Base-by-base conservation (phyloP, 2,888 invertebrate species). In the Yponomeuta cagnagella region DNA sequence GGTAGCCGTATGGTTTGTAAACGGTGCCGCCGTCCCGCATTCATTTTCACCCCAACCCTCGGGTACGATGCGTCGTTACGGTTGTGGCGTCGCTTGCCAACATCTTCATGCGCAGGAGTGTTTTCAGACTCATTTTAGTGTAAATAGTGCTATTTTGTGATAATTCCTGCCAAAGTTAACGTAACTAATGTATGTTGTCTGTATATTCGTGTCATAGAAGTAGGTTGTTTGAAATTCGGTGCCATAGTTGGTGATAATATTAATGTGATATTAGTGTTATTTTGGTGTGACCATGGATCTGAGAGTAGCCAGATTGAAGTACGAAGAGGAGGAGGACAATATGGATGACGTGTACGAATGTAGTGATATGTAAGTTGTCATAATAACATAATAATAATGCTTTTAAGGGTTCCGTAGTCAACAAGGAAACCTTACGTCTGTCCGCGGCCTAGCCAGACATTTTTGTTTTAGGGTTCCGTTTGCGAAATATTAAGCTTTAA, bases 261-360 rank as follows among this genome's bases (percentile, higher is more conserved):
- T 58, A 58, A 12, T 58, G 52, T 48, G 63, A 58, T 58, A 58
- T 58, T 58, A 58, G 52, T 58, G 52, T 58, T 5, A 73, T 70
- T 76, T 74, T 73, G 73, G 72, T 74, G 75, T 75, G 74, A 69
- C 77, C 74, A 90, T 90, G 90, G 90, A 90, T 90, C 82, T 90
- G 43, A 86, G 90, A 23, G 76, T 90, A 76, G 84, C 85, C 74
- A 87, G 87, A 74, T 74, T 88, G 71, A 89, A 88, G 75, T 87
- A 79, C 75, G 88, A 88, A 74, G 88, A 88, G 74, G 71, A 77
- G 63, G 83, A 84, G 5, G 70, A 76, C 58, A 82, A 84, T 9
- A 78, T 76, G 71, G 85, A 87, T 68, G 84, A 80, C n/a, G 85
- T 84, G 31, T 82, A 82, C 69, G 85, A 89, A 70, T 79, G 82